phyloP scores from a whole-genome alignment of 2,888 invertebrate species.

The Thecophora atra region DNA sequence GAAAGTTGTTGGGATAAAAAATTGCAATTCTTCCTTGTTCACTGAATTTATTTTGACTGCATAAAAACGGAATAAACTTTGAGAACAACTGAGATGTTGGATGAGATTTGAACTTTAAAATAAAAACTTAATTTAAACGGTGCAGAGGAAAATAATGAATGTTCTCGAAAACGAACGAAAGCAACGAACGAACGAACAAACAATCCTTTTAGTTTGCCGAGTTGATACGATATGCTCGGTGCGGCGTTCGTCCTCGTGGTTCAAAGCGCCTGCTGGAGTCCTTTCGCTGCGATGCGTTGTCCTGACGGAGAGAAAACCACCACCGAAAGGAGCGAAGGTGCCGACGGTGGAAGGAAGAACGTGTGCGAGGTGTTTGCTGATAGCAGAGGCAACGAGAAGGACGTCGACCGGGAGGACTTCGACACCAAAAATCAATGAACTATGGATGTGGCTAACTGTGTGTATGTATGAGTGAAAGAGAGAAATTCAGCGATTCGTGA shows the following conservation, averaged over 20 bases:
- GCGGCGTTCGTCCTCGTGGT: not conserved
- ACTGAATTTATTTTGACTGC: conserved; percentile 6
- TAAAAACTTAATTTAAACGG: conserved; percentile 48
- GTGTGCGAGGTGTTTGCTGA: not conserved
- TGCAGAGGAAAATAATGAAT: conserved; percentile 65
- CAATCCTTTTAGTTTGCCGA: conserved; percentile 51
- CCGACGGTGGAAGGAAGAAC: not conserved
- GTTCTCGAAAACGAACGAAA: conserved; percentile 64
- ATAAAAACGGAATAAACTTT: conserved; percentile 31
- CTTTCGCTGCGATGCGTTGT: conserved; percentile 33
- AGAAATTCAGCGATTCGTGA: not conserved
- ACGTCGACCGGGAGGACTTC: not conserved
- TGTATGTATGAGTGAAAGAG: not conserved
- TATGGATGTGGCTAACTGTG: not conserved
- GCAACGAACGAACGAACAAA: conserved; percentile 65
- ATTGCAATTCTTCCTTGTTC: not conserved
- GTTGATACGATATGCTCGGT: conserved; percentile 32
- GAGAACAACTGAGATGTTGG: conserved; percentile 34
- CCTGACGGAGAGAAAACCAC: conserved; percentile 27
- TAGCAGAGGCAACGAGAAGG: not conserved
- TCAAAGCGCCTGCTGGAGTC: conserved; percentile 11
- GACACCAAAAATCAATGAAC: conserved; percentile 3
- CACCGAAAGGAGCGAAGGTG: not conserved
- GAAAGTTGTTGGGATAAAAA: conserved; percentile 13
- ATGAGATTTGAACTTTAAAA: conserved; percentile 1